Evolutionary conservation across 35 echinoderm and acorn worm species (phyloP).

Genomic region (Anneissia japonica): DNA sequence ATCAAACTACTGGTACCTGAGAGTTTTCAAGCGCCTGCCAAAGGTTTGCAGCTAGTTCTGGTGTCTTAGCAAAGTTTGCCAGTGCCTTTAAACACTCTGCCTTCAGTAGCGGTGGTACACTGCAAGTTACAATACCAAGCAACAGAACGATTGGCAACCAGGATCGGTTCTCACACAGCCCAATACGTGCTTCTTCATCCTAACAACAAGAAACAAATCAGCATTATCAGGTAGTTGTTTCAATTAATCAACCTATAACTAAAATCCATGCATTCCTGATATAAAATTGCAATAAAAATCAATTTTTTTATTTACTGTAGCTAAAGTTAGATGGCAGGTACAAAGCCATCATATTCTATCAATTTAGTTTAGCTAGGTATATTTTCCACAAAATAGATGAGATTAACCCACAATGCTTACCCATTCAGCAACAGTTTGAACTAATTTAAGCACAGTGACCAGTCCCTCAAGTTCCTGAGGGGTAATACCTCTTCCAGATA

Average conservation of each 20-base stretch:
- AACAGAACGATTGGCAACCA: conserved; percentile 81
- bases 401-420: too few species aligned
- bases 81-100: conserved; percentile 73
- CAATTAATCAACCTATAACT: neutral
- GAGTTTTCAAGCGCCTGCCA: conserved; percentile 92
- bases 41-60: conserved; percentile 67
- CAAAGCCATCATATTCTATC: too few species aligned
- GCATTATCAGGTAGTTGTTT: neutral
- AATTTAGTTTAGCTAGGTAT: too few species aligned
- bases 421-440: conserved; percentile 58
- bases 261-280: neutral
- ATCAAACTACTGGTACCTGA: too few species aligned
- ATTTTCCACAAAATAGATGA: too few species aligned
- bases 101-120: conserved; percentile 78
- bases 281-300: neutral
- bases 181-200: conserved; percentile 75
- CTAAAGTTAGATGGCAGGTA: too few species aligned
- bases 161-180: conserved; percentile 84
- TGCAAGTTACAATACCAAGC: conserved; percentile 77
- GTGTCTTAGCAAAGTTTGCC: conserved; percentile 71
- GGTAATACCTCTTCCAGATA: conserved; percentile 63
- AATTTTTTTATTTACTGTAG: neutral
- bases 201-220: conserved; percentile 19
- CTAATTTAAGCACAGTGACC: conserved; percentile 54
- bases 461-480: conserved; percentile 92